Base-by-base conservation (phyloP, 2,888 invertebrate genomes). In the Hydrotaea cyrtoneurina region DNA sequence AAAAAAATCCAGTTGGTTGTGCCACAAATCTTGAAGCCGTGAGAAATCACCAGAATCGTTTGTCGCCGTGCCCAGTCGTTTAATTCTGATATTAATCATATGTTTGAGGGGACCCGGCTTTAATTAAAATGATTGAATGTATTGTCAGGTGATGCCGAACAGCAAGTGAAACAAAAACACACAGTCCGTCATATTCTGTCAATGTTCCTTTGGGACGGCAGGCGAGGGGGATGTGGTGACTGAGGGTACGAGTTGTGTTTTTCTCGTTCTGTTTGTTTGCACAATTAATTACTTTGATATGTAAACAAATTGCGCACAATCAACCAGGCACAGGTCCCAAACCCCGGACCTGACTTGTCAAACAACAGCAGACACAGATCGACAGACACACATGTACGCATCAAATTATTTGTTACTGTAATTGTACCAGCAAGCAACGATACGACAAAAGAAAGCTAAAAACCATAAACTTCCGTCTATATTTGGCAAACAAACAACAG, bases 261-360 rank as follows among this genome's bases (percentile, higher is more conserved):
- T 39, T 19, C 15, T 31, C 15, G 15, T 59, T 64, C 17, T 21
- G 21, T 69, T 66, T 84, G 76, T 81, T 72, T 81, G 74, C 59
- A 79, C 78, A 84, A 84, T 81, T 84, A 84, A 84, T 84, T 84
- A 79, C 78, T 84, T 81, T 84, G 72, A 84, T 81, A 84, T 81
- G 76, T 78, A 78, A 84, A 84, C 84, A 84, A 78, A 84, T 81
- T 76, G 75, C 78, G 75, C 57, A 76, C 39, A 84, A 84, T 81
- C 73, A 72, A 84, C 76, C 73, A 72, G 69, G 26, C 64, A 39
- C 57, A 46, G 46, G 46, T 19, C 46, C 31, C 15, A 46, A 69
- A 43, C 43, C 43, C 69, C 43, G 11, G 43, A 43, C 23, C 10
- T 69, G 69, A 10, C 69, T 19, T 69, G 69, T 69, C 57, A 80